Percentiles rank a stretch among this genome's conserved stretches.
Evolutionary conservation across 2,888 invertebrate genomes (phyloP).

Genomic region (Cordilura impudica): DNA sequence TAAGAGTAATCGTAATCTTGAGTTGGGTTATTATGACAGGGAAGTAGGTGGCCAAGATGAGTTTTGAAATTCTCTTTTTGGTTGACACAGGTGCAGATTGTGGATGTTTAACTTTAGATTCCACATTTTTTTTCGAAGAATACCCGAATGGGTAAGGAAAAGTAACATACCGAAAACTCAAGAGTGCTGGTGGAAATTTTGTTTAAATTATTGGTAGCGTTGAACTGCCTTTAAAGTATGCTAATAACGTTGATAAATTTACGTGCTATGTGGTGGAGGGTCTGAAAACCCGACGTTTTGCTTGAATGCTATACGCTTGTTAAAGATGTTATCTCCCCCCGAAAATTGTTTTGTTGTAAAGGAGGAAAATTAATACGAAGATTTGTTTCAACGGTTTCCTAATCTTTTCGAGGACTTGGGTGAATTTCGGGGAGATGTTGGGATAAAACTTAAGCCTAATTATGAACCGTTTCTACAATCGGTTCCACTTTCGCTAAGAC

Average conservation of each 20-base stretch:
- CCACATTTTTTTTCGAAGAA: too few species aligned
- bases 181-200: not conserved
- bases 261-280: not conserved
- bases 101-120: too few species aligned
- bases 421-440: constrained; percentile 39
- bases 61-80: too few species aligned
- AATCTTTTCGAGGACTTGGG: constrained; percentile 28
- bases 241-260: too few species aligned
- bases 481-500: constrained; percentile 8
- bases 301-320: not conserved
- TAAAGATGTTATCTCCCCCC: constrained; percentile 15
- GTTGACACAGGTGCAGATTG: too few species aligned
- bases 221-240: not conserved
- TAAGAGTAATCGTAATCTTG: not conserved
- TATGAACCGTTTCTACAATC: constrained; percentile 35
- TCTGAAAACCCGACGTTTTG: constrained; percentile 5
- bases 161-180: not conserved
- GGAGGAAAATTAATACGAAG: not conserved
- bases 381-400: constrained; percentile 19
- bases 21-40: not conserved
- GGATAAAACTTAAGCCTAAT: constrained; percentile 33
- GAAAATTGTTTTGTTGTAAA: not conserved
- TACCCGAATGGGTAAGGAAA: too few species aligned
- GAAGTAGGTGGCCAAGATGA: not conserved
- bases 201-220: constrained; percentile 3